Evolutionary conservation across 2,797 vertebrate species (phyloP), one percentile per base, ranked within the genome.

Genomic region (Bovichtus variegatus): DNA sequence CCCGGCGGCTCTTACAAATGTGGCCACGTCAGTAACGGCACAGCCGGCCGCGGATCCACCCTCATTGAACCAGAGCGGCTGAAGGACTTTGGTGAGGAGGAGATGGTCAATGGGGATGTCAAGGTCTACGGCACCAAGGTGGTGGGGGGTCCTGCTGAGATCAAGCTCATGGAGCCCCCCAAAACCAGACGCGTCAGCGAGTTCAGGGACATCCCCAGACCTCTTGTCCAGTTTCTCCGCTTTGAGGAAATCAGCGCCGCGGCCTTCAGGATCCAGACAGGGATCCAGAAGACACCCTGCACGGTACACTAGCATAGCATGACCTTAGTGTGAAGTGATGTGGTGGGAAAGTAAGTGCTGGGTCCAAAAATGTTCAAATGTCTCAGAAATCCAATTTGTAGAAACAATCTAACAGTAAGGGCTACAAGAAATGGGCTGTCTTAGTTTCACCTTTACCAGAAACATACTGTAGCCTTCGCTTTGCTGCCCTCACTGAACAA

Each of bases 191-290:
- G 88, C 8, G 15, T 83, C 67, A 92, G 88, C 0, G 78, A 92
- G 84, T 91, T 90, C 85, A 90, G 85, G 73, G 54, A 83, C 11
- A 64, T 87, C 50, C 82, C 88, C 29, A 87, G 91, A 41, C 86
- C 93, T 34, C 75, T 61, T 5, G 64, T 82, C 19, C 95, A 96
- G 81, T 93, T 94, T 82, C 95, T 97, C 78, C 93, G 93, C 66
- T 97, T 97, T 59, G 96, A 98, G 90, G 96, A 98, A 82, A 97
- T 98, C 88, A 97, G 95, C 25, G 95, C 95, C 1, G 97, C 97
- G 0, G 96, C 97, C 77, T 96, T 96, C 90, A 97, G 95, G 91
- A 97, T 97, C 87, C 97, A 97, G 86, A 81, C 86, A 0, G 94
- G 85, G 63, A 86, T 98, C 21, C 97, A 96, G 94, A 97, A 96